Evolutionary conservation across 2,888 invertebrate genomes (phyloP).

Genomic region (Chironomus tentans): DNA sequence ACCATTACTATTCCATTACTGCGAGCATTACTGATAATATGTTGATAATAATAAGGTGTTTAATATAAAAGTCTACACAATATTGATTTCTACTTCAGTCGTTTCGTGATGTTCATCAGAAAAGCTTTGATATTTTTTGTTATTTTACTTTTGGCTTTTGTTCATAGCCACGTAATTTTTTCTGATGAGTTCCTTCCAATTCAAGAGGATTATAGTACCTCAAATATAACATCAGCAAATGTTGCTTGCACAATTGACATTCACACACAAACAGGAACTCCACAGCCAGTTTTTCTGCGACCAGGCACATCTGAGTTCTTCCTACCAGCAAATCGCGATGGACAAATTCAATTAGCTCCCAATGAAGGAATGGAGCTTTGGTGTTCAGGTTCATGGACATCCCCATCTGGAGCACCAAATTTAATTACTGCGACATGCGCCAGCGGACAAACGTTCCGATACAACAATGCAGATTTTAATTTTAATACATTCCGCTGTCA

Average conservation of each 20-base stretch:
- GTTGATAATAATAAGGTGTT: too few species aligned
- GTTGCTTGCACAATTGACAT: background rate
- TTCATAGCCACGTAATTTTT: too few species aligned
- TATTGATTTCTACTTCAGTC: too few species aligned
- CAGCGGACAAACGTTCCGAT: background rate
- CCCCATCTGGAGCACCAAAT: slow-evolving; percentile 27
- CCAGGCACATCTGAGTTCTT: slow-evolving; percentile 37
- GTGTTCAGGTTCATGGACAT: slow-evolving; percentile 30
- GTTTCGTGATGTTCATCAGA: too few species aligned
- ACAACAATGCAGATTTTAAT: background rate
- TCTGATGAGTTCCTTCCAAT: too few species aligned
- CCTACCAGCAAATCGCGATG: slow-evolving; percentile 33
- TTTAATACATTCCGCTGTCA: slow-evolving; percentile 9
- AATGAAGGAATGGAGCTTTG: slow-evolving; percentile 35
- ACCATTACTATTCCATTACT: too few species aligned
- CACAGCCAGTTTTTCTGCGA: slow-evolving; percentile 51
- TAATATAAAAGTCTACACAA: too few species aligned
- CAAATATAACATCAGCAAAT: background rate
- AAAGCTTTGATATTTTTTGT: too few species aligned
- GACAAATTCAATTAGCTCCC: slow-evolving; percentile 34
- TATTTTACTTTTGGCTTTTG: too few species aligned
- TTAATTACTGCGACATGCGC: slow-evolving; percentile 2
- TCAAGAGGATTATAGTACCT: too few species aligned
- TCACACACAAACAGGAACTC: slow-evolving; percentile 30
- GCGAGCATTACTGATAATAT: too few species aligned